Percentiles rank a stretch among this genome's conserved stretches.
These are phyloP conservation scores for Drosophila orosa DNA, from an alignment of 1,140 invertebrate genomes.

Conservation along the genomic window DNA sequence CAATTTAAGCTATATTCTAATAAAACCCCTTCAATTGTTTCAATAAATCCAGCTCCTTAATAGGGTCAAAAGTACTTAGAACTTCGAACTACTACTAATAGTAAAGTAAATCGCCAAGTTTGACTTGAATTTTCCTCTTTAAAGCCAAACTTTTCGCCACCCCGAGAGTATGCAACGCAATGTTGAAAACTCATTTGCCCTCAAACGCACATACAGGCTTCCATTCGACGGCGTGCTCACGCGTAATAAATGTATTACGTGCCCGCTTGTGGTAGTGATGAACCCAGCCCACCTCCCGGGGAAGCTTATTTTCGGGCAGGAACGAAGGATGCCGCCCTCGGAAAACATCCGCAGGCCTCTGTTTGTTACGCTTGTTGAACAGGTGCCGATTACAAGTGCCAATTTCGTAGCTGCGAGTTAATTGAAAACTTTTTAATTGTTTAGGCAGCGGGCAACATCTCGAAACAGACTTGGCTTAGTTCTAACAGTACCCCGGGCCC, in stretches of 20 bases:
- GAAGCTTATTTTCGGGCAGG: conserved; percentile 65
- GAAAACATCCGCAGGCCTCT: conserved; percentile 34
- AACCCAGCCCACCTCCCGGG: not conserved
- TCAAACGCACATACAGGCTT: conserved; percentile 29
- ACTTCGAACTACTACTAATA: not conserved
- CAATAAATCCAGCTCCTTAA: not conserved
- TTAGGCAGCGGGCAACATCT: conserved; percentile 50
- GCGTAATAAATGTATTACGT: conserved; percentile 79
- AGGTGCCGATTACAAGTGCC: conserved; percentile 81
- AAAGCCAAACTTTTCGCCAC: conserved; percentile 54
- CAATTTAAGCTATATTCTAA: not conserved
- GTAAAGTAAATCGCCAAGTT: not conserved
- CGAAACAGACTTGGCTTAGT: conserved; percentile 64
- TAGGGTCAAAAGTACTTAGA: too few relatives aligned
- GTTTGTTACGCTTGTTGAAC: conserved; percentile 76
- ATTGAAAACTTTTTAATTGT: conserved; percentile 82
- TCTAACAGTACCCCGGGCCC: conserved; percentile 15
- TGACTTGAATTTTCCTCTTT: conserved; percentile 28
- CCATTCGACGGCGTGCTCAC: conserved; percentile 54
- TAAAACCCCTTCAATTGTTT: too few relatives aligned
- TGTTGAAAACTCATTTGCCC: conserved; percentile 62
- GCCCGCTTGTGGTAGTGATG: conserved; percentile 28
- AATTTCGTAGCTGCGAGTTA: conserved; percentile 71
- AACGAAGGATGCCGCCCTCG: conserved; percentile 8
- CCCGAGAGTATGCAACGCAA: conserved; percentile 64